phyloP scores from a whole-genome alignment of 2,888 invertebrate genomes.

The Trichopoda pennipes region DNA sequence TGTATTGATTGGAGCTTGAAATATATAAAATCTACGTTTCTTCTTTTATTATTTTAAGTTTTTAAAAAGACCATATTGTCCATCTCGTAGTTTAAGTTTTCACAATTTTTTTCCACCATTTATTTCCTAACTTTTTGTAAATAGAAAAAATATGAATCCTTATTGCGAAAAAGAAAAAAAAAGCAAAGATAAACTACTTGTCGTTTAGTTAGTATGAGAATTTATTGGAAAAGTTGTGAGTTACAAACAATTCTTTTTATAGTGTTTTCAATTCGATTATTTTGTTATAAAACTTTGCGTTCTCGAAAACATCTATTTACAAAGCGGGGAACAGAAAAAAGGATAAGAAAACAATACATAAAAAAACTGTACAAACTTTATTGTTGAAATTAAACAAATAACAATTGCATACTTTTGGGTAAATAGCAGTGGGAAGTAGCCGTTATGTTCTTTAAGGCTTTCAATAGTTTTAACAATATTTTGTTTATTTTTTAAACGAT shows the following conservation, averaged over 20 bases:
- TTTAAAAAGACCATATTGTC: too few relatives aligned
- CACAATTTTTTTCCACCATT: background rate
- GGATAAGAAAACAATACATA: background rate
- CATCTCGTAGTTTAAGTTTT: too few relatives aligned
- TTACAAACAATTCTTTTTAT: slow-evolving; percentile 34
- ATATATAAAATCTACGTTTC: too few relatives aligned
- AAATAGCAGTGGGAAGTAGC: background rate
- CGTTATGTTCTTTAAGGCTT: background rate
- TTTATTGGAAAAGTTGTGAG: slow-evolving; percentile 65
- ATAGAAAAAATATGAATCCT: slow-evolving; percentile 15
- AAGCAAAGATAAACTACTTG: slow-evolving; percentile 60
- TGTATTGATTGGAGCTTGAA: too few relatives aligned
- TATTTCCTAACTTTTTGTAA: slow-evolving; percentile 1
- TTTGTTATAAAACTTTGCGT: slow-evolving; percentile 21
- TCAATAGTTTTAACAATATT: background rate
- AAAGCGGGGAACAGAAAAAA: too few relatives aligned
- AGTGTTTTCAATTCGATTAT: slow-evolving; percentile 31
- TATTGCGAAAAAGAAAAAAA: slow-evolving; percentile 51
- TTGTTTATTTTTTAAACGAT: background rate
- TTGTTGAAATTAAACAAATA: background rate
- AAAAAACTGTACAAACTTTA: background rate
- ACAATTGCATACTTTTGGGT: slow-evolving; percentile 9
- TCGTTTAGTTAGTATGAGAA: slow-evolving; percentile 53
- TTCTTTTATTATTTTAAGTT: too few relatives aligned
- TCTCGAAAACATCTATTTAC: background rate